Conservation (phyloP, 2,113 vertebrate species). For the Carassius carassius region DNA sequence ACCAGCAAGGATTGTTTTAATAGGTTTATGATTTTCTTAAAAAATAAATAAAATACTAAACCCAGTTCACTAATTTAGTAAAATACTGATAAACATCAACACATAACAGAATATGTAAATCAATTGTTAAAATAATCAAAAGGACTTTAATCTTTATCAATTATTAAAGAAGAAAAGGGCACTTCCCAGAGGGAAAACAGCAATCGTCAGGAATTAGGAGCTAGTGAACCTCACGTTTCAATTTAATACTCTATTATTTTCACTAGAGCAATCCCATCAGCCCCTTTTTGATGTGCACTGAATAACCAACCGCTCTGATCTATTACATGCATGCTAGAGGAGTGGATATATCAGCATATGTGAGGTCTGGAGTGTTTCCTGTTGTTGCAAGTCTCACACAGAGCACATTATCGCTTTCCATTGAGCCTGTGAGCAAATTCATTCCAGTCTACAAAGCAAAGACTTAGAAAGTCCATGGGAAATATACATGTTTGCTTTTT, state of each 20-base stretch:
- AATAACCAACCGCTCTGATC: not conserved
- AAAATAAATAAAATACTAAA: no score
- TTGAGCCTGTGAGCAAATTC: slow-evolving; percentile 25
- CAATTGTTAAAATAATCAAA: slow-evolving; percentile 11
- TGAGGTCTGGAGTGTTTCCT: slow-evolving; percentile 18
- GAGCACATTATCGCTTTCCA: slow-evolving; percentile 25
- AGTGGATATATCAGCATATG: slow-evolving; percentile 9
- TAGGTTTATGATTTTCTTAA: not conserved
- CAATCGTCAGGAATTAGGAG: not conserved
- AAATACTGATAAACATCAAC: not conserved
- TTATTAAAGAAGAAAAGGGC: not conserved
- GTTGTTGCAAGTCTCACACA: slow-evolving; percentile 19
- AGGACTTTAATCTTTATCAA: slow-evolving; percentile 18
- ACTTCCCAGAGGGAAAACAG: not conserved
- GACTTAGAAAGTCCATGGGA: slow-evolving; percentile 37
- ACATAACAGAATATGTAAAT: not conserved
- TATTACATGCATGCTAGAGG: not conserved
- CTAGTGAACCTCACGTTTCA: slow-evolving; percentile 2
- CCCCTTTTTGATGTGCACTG: not conserved
- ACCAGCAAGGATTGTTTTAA: not conserved
- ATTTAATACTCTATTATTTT: slow-evolving; percentile 6
- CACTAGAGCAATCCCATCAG: not conserved
- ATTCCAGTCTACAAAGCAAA: slow-evolving; percentile 45
- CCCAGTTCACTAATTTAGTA: not conserved
- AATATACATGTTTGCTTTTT: slow-evolving; percentile 33